A percentile compares a stretch with the other conserved stretches of the same genome.
These are phyloP conservation scores for Echinarachnius parma DNA, from an alignment of 53 echinoderm and acorn worm species.

Conservation along the genomic window DNA sequence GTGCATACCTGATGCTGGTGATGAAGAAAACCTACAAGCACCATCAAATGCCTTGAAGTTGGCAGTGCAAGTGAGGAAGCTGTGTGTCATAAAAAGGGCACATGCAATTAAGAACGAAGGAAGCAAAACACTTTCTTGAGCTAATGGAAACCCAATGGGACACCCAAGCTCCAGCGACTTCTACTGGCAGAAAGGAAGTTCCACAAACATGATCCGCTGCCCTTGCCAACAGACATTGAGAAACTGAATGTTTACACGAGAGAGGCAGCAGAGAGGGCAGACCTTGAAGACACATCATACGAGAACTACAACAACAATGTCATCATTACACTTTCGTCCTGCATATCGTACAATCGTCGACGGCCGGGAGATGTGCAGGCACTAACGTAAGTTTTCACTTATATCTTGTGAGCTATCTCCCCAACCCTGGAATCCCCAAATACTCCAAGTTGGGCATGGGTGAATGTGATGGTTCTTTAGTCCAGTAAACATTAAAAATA, in stretches of 20 bases:
- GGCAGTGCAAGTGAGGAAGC: not conserved
- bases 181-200: constrained; percentile 11
- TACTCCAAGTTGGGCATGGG: not conserved
- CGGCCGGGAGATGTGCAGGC: constrained; percentile 3
- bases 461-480: constrained; percentile 10
- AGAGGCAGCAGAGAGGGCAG: constrained; percentile 1
- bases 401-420: constrained; percentile 3
- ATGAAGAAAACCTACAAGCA: not conserved
- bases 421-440: too few relatives aligned
- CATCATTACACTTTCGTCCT: constrained; percentile 5
- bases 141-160: not conserved
- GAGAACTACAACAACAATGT: constrained; percentile 1
- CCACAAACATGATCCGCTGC: not conserved
- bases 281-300: constrained; percentile 6
- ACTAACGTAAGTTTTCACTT: constrained; percentile 2
- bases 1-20: not conserved
- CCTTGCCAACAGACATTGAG: constrained; percentile 25
- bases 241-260: constrained; percentile 3
- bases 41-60: constrained; percentile 24
- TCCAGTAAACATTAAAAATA: constrained; percentile 2
- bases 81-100: not conserved
- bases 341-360: constrained; percentile 11
- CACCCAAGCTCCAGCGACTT: not conserved
- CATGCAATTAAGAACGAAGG: not conserved
- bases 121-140: constrained; percentile 16